Percentiles rank a stretch among this genome's conserved stretches.
These are phyloP conservation scores for Acanthosepion lycidas DNA, from an alignment of 2,888 invertebrate species.

Conservation along the genomic window DNA sequence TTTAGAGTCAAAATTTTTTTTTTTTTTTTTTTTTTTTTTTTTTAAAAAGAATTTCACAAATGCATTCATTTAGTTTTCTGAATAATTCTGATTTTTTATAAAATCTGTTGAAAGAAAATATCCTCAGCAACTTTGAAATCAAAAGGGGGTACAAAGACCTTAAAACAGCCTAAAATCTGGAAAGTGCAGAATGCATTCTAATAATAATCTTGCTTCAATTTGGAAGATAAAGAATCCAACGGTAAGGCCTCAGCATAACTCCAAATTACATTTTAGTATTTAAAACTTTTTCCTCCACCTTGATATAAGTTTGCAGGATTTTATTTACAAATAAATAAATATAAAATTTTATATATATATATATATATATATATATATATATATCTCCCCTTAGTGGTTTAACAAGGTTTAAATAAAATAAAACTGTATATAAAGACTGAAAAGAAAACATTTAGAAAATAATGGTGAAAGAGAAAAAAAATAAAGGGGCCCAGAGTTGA, in stretches of 20 bases:
- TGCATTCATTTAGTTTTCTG: no score
- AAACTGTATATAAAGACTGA: neutral
- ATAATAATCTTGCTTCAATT: neutral
- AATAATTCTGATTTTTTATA: no score
- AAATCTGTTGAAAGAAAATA: no score
- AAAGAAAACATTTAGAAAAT: neutral
- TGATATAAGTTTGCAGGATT: neutral
- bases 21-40: no score
- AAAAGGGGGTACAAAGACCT: neutral
- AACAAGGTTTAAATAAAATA: no score
- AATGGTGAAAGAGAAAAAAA: neutral
- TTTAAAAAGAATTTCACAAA: no score
- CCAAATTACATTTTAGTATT: neutral
- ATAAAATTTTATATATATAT: no score
- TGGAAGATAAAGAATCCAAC: neutral
- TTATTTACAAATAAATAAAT: neutral
- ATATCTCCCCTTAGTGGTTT: no score
- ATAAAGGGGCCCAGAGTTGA: neutral
- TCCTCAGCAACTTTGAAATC: no score
- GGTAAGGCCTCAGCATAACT: neutral
- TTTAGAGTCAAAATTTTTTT: no score
- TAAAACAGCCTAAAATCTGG: neutral
- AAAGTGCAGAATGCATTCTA: neutral
- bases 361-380: no score
- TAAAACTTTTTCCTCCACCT: neutral